Conservation (phyloP, 2,113 vertebrate species). For the Varanus salvator region DNA sequence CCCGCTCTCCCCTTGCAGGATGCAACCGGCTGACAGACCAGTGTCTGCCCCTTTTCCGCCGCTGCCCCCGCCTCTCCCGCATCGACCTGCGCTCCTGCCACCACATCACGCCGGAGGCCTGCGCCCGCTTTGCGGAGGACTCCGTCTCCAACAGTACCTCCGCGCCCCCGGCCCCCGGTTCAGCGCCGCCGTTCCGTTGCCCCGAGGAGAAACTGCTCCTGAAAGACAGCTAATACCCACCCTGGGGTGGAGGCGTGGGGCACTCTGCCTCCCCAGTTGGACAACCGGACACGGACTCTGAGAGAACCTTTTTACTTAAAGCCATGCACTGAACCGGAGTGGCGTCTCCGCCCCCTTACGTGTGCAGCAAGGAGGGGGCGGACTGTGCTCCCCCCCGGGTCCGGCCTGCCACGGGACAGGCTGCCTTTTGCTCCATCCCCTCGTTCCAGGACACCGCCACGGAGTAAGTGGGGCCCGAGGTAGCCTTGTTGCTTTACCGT, state of each 20-base stretch:
- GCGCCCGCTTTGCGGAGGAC: constrained; percentile 76
- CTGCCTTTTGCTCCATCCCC: constrained; percentile 22
- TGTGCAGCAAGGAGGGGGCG: not conserved
- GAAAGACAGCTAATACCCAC: constrained; percentile 87
- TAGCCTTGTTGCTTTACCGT: constrained; percentile 34
- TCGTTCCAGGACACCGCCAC: constrained; percentile 18
- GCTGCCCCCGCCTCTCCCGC: constrained; percentile 84
- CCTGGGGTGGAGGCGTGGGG: constrained; percentile 34
- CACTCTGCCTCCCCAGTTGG: constrained; percentile 15
- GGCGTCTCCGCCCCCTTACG: constrained; percentile 31
- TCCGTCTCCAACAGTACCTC: constrained; percentile 59
- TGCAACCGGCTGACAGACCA: constrained; percentile 90
- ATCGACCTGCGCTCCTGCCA: constrained; percentile 88
- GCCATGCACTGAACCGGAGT: constrained; percentile 44
- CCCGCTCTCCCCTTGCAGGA: constrained; percentile 64
- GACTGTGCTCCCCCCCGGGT: not conserved
- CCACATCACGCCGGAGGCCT: constrained; percentile 82
- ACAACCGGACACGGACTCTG: constrained; percentile 32
- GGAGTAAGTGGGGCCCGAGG: constrained; percentile 27
- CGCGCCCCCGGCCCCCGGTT: not conserved
- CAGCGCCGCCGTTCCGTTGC: constrained; percentile 62
- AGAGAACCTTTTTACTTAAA: constrained; percentile 45
- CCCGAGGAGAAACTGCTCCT: constrained; percentile 87
- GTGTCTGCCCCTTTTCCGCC: constrained; percentile 83
- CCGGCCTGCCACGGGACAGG: constrained; percentile 1